Percentiles rank a stretch among this genome's conserved stretches.
Evolutionary conservation across 2,888 invertebrate species (phyloP).

Genomic region (Synanthedon formicaeformis): DNA sequence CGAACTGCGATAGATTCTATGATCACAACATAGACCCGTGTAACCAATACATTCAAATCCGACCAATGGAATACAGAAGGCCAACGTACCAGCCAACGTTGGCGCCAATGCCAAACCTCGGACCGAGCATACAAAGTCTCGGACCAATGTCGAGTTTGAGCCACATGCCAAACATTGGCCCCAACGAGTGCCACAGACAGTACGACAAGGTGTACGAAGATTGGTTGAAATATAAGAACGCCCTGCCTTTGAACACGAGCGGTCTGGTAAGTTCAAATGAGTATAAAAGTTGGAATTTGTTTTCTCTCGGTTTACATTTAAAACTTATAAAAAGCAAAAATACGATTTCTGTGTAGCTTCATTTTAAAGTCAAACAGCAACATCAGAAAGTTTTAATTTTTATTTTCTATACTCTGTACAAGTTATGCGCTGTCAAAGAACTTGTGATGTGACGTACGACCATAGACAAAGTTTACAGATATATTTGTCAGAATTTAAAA

Average conservation of each 20-base stretch:
- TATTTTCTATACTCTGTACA: too few relatives aligned
- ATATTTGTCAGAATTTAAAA: too few relatives aligned
- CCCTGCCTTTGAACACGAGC: conserved; percentile 54
- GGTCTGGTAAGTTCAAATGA: conserved; percentile 43
- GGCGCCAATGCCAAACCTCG: conserved; percentile 36
- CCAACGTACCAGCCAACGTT: conserved; percentile 28
- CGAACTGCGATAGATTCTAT: conserved; percentile 40
- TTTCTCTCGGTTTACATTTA: too few relatives aligned
- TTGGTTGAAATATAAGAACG: conserved; percentile 68
- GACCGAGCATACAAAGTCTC: conserved; percentile 35
- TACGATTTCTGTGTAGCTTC: background rate
- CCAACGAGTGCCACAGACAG: conserved; percentile 44
- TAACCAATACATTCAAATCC: conserved; percentile 53
- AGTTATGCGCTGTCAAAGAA: too few relatives aligned
- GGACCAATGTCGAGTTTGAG: conserved; percentile 32
- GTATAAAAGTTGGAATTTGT: background rate
- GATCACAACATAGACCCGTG: conserved; percentile 49
- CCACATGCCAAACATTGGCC: conserved; percentile 30
- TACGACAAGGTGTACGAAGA: conserved; percentile 65
- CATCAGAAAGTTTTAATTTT: too few relatives aligned
- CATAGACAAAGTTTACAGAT: too few relatives aligned
- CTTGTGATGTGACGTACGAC: too few relatives aligned
- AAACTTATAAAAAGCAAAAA: too few relatives aligned
- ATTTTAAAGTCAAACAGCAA: background rate
- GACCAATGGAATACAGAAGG: conserved; percentile 47